Conservation (phyloP, 1,140 invertebrate species). For the Pteromalus puparum region DNA sequence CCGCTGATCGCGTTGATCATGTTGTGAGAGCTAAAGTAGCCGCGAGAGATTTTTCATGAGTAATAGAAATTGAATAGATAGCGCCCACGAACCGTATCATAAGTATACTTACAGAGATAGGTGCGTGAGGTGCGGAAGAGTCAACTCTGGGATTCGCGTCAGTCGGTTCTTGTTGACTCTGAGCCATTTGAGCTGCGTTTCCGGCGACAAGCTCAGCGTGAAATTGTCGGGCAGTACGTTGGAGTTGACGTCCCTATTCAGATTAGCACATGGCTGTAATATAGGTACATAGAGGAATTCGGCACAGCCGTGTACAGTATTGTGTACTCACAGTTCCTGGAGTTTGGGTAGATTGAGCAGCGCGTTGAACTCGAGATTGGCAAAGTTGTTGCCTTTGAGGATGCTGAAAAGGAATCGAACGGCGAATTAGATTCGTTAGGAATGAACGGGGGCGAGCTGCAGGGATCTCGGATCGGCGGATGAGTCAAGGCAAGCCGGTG, state of each 20-base stretch:
- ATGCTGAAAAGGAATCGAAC: constrained; percentile 51
- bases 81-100: too few species aligned
- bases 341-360: constrained; percentile 64
- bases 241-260: constrained; percentile 67
- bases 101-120: constrained; percentile 70
- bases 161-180: constrained; percentile 71
- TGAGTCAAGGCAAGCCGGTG: constrained; percentile 17
- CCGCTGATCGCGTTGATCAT: constrained; percentile 78
- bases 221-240: constrained; percentile 71
- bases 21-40: constrained; percentile 78
- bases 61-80: too few species aligned
- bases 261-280: too few species aligned
- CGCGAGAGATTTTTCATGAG: too few species aligned
- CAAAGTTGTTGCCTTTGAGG: constrained; percentile 67
- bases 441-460: too few species aligned
- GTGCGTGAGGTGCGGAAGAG: constrained; percentile 65
- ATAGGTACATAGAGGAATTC: constrained; percentile 42
- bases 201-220: constrained; percentile 65
- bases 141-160: constrained; percentile 65
- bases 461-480: neutral
- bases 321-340: constrained; percentile 67
- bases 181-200: constrained; percentile 72
- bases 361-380: constrained; percentile 64
- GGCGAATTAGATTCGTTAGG: too few species aligned
- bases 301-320: too few species aligned